Percentiles rank a stretch among this genome's conserved stretches.
These are phyloP conservation scores for Trilocha varians DNA, from an alignment of 2,888 invertebrate species.

Conservation along the genomic window DNA sequence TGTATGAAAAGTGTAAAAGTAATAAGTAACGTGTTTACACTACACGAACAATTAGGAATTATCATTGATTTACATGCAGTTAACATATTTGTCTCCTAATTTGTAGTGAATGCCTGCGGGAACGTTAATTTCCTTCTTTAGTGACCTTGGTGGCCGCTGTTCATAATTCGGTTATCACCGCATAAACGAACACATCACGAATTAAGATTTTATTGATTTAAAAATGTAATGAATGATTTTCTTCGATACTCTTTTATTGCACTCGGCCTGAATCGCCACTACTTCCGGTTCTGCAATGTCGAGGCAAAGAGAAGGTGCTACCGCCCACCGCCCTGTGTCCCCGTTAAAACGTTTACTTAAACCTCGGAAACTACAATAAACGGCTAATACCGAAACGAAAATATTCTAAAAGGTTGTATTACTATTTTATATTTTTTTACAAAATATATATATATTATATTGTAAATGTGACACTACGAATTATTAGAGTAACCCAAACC, in stretches of 20 bases:
- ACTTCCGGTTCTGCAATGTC: no score
- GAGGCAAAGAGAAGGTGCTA: no score
- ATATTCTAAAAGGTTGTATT: no score
- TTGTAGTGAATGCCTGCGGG: not conserved
- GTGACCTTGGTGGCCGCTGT: not conserved
- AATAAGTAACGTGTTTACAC: not conserved
- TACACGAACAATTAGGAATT: not conserved
- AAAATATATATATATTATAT: no score
- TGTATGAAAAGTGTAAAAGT: not conserved
- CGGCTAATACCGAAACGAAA: no score
- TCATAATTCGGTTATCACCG: not conserved
- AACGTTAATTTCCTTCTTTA: not conserved
- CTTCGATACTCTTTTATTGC: no score
- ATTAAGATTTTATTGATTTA: no score
- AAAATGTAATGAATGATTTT: no score
- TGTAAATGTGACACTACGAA: no score
- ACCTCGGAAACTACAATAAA: not conserved
- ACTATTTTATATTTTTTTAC: not conserved
- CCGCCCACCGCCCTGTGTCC: no score
- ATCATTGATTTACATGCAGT: not conserved
- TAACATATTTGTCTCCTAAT: not conserved
- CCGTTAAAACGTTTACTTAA: not conserved
- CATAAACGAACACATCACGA: slow-evolving; percentile 2
- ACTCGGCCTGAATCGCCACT: no score
- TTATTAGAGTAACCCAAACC: no score